Evolutionary conservation across 2,888 invertebrate genomes (phyloP).

Genomic region (Cephalotes varians): DNA sequence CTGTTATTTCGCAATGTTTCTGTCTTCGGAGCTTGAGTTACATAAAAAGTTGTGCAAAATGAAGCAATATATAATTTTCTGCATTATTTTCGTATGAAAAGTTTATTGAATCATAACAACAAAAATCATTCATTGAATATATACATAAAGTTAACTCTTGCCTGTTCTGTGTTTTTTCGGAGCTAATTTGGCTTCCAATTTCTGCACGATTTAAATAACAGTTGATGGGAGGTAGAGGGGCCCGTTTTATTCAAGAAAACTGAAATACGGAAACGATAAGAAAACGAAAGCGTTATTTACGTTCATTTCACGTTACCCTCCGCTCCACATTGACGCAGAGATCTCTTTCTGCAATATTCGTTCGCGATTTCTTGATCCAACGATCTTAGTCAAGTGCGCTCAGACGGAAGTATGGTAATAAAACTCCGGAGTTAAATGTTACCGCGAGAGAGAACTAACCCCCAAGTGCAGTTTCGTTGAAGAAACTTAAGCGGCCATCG

Average conservation of each 20-base stretch:
- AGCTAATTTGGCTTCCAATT: slow-evolving; percentile 20
- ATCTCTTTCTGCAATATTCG: slow-evolving; percentile 26
- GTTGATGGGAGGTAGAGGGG: not conserved
- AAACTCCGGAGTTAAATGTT: slow-evolving; percentile 49
- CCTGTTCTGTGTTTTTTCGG: not conserved
- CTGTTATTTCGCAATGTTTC: slow-evolving; percentile 12
- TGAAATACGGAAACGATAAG: slow-evolving; percentile 29
- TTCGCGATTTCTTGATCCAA: slow-evolving; percentile 19
- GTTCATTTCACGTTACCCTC: slow-evolving; percentile 12
- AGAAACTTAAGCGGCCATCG: slow-evolving; percentile 44
- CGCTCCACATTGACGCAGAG: slow-evolving; percentile 25
- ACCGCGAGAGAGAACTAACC: slow-evolving; percentile 24
- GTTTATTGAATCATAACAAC: not conserved
- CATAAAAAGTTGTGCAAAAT: not conserved
- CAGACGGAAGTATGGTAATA: slow-evolving; percentile 43
- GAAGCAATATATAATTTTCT: not conserved
- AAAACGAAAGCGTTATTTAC: slow-evolving; percentile 30
- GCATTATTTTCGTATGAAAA: no score
- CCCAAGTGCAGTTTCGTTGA: slow-evolving; percentile 32
- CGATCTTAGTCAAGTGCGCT: slow-evolving; percentile 14
- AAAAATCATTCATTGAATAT: not conserved
- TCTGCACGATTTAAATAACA: slow-evolving; percentile 15
- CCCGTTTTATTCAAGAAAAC: slow-evolving; percentile 15
- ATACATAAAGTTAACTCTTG: not conserved
- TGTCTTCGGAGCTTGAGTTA: not conserved